phyloP scores from a whole-genome alignment of 2,888 invertebrate genomes.

The Caenorhabditis sp. region DNA sequence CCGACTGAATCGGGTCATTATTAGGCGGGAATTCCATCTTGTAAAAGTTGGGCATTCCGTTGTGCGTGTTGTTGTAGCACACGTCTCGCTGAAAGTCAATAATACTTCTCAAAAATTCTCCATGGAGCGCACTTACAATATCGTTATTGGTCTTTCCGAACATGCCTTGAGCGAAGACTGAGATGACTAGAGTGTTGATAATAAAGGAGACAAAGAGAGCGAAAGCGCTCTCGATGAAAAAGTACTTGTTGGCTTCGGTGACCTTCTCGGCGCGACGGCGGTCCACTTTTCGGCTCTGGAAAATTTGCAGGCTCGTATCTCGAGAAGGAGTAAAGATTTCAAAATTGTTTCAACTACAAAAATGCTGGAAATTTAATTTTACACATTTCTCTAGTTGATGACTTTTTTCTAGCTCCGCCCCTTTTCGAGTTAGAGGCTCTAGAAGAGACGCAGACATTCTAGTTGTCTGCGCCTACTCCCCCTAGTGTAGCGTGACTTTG shows the following conservation, averaged over 20 bases:
- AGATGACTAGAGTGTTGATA: constrained; percentile 92
- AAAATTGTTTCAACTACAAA: background rate
- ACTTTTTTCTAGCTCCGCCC: too few relatives aligned
- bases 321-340: too few relatives aligned
- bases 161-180: constrained; percentile 92
- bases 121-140: constrained; percentile 69
- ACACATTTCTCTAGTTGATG: too few relatives aligned
- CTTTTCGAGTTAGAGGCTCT: too few relatives aligned
- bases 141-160: constrained; percentile 87
- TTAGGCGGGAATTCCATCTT: constrained; percentile 74
- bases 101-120: background rate
- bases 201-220: constrained; percentile 91
- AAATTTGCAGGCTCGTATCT: too few relatives aligned
- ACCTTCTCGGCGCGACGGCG: constrained; percentile 88
- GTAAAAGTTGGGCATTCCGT: constrained; percentile 79
- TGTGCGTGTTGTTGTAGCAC: constrained; percentile 71
- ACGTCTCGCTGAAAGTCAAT: constrained; percentile 56
- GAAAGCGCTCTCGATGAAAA: constrained; percentile 89
- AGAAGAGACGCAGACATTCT: background rate
- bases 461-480: too few relatives aligned
- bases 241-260: constrained; percentile 91
- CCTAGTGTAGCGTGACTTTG: too few relatives aligned
- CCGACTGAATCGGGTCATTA: constrained; percentile 72
- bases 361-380: too few relatives aligned
- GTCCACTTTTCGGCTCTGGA: constrained; percentile 89